These are phyloP conservation scores for Microplitis manilae DNA, from an alignment of 2,888 invertebrate genomes.

Conservation along the genomic window DNA sequence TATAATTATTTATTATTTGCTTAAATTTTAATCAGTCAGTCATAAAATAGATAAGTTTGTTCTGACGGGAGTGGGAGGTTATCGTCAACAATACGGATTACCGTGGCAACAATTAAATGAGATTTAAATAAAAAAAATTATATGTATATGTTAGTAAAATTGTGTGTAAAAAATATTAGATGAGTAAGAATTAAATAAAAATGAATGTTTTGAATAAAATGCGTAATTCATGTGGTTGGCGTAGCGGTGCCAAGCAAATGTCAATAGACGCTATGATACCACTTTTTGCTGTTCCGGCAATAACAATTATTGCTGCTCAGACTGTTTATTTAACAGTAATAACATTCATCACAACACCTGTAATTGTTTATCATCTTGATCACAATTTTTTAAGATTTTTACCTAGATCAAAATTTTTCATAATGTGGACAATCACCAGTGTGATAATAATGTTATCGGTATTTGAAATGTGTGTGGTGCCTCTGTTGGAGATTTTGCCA, in stretches of 20 bases:
- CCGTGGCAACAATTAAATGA: neutral
- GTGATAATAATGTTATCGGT: conserved; percentile 78
- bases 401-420: conserved; percentile 81
- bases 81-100: neutral
- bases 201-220: conserved; percentile 62
- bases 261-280: conserved; percentile 69
- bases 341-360: conserved; percentile 63
- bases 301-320: conserved; percentile 66
- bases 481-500: conserved; percentile 80
- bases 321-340: conserved; percentile 63
- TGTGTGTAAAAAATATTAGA: conserved; percentile 2
- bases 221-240: conserved; percentile 61
- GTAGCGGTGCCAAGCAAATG: conserved; percentile 66
- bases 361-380: conserved; percentile 66
- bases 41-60: too few species aligned
- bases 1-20: too few species aligned
- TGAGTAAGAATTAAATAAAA: conserved; percentile 24
- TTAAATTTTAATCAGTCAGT: too few species aligned
- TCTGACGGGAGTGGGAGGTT: too few species aligned
- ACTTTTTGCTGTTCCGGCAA: conserved; percentile 63
- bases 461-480: conserved; percentile 82
- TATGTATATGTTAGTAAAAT: neutral
- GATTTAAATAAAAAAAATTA: neutral
- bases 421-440: conserved; percentile 82
- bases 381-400: conserved; percentile 67